Percentiles rank a stretch among this genome's conserved stretches.
Conservation (phyloP, 2,888 invertebrate genomes). For the Onthophagus sagittarius region DNA sequence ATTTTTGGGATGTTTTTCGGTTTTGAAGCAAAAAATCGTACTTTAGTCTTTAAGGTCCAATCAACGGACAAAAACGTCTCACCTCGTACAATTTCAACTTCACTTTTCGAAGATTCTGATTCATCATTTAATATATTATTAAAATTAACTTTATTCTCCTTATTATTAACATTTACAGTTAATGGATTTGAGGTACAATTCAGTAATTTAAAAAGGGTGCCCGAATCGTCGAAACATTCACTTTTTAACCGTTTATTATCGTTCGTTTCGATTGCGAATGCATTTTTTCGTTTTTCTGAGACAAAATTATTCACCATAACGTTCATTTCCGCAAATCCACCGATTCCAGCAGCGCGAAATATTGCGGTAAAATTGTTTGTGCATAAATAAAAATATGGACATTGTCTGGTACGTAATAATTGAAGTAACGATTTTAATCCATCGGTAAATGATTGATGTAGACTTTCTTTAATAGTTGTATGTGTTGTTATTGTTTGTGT, state of each 20-base stretch:
- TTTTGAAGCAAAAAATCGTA: slow-evolving; percentile 72
- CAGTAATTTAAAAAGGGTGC: slow-evolving; percentile 58
- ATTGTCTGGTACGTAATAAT: slow-evolving; percentile 77
- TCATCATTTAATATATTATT: slow-evolving; percentile 37
- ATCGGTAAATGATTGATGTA: slow-evolving; percentile 78
- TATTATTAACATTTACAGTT: slow-evolving; percentile 2
- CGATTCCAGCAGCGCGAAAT: slow-evolving; percentile 83
- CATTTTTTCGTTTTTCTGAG: slow-evolving; percentile 67
- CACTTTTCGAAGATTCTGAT: slow-evolving; percentile 21
- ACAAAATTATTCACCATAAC: slow-evolving; percentile 52
- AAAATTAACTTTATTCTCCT: slow-evolving; percentile 37
- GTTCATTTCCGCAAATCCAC: slow-evolving; percentile 72
- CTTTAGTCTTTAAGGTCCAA: slow-evolving; percentile 83
- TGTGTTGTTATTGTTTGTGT: slow-evolving; percentile 49
- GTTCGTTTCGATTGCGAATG: slow-evolving; percentile 56
- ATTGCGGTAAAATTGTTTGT: slow-evolving; percentile 84
- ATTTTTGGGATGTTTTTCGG: slow-evolving; percentile 53
- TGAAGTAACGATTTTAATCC: slow-evolving; percentile 88
- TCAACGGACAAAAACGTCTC: slow-evolving; percentile 66
- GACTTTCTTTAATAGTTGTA: slow-evolving; percentile 60
- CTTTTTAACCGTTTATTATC: slow-evolving; percentile 31
- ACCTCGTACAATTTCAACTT: slow-evolving; percentile 42
- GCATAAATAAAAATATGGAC: slow-evolving; percentile 92
- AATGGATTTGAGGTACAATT: slow-evolving; percentile 44
- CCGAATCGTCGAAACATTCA: slow-evolving; percentile 47